phyloP scores from a whole-genome alignment of 2,797 vertebrate species.

The Xiphophorus birchmanni region DNA sequence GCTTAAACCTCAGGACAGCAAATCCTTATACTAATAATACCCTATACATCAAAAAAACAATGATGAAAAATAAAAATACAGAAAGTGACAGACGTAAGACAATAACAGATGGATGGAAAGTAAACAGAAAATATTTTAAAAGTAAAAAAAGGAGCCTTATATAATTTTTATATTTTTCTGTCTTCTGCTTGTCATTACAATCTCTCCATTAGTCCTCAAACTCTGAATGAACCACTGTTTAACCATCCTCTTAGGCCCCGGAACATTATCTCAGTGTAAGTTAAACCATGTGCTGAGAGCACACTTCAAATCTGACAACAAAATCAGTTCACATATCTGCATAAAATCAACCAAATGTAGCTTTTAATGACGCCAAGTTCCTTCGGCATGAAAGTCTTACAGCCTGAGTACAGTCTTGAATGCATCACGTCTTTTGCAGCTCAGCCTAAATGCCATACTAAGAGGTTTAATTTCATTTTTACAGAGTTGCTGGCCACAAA shows the following conservation, averaged over 20 bases:
- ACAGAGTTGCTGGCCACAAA: slow-evolving; percentile 73
- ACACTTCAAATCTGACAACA: slow-evolving; percentile 31
- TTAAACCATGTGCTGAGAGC: slow-evolving; percentile 46
- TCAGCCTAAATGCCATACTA: slow-evolving; percentile 45
- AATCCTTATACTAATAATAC: slow-evolving; percentile 58
- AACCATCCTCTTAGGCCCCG: slow-evolving; percentile 27
- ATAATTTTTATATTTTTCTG: slow-evolving; percentile 27
- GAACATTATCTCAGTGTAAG: slow-evolving; percentile 36
- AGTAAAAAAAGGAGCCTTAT: slow-evolving; percentile 23
- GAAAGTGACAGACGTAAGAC: slow-evolving; percentile 39
- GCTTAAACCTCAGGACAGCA: slow-evolving; percentile 42
- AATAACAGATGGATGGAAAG: slow-evolving; percentile 32
- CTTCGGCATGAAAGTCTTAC: slow-evolving; percentile 39
- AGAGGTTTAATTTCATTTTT: slow-evolving; percentile 76
- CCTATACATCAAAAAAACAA: slow-evolving; percentile 28
- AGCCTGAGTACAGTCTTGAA: slow-evolving; percentile 17
- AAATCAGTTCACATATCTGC: slow-evolving; percentile 33
- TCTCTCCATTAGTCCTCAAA: slow-evolving; percentile 32
- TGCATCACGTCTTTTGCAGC: slow-evolving; percentile 38
- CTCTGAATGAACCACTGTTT: slow-evolving; percentile 48
- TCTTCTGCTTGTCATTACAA: slow-evolving; percentile 45
- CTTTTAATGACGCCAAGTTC: slow-evolving; percentile 36
- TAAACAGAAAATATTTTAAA: slow-evolving; percentile 27
- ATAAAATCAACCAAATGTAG: slow-evolving; percentile 33
- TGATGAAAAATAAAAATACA: slow-evolving; percentile 56